Base-by-base conservation (phyloP, 2,113 vertebrate species). In the Bucco capensis region DNA sequence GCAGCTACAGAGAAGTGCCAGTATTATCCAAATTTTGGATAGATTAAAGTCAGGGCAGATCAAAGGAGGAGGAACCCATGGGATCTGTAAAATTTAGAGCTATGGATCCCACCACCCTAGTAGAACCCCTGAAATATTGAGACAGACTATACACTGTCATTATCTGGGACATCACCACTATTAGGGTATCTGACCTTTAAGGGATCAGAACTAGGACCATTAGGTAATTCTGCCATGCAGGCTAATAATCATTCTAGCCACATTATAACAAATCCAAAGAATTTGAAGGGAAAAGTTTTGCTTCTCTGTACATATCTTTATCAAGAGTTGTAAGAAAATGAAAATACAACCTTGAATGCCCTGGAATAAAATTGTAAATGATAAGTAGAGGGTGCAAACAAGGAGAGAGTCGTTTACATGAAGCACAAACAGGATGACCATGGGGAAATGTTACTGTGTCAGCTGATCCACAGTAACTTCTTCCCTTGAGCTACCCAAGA, bases 331-430 rank as follows among this genome's bases (percentile, higher is more conserved):
- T 40, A 83, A 89, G 54, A 40, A 93, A 83, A 95, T 64, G 44
- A 35, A 71, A 46, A 80, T 3, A 25, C 14, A 56, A 65, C 28
- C 84, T 81, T 84, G 25, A 84, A 82, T 23, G 12, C 9, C 27
- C 54, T 57, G 40, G 50, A 79, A 62, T 58, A 58, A 90, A 89
- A 87, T 1, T n/a, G 0, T 42, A 69, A 72, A 44, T n/a, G 73
- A 24, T 35, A 94, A 54, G n/a, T 4, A 83, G 22, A 85, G 28
- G 75, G 42, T 60, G 18, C 86, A 95, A 90, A 95, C 90, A 90
- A 85, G 60, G 89, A 83, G 28, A 89, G 81, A 84, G 83, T 84
- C 90, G 90, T 94, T 82, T 44, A 82, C 30, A 28, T 31, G 54
- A 92, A 92, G 54, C 62, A 91, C 62, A 38, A 84, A 92, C 49